phyloP scores from a whole-genome alignment of 2,113 vertebrate genomes.

The Hydropotes inermis region DNA sequence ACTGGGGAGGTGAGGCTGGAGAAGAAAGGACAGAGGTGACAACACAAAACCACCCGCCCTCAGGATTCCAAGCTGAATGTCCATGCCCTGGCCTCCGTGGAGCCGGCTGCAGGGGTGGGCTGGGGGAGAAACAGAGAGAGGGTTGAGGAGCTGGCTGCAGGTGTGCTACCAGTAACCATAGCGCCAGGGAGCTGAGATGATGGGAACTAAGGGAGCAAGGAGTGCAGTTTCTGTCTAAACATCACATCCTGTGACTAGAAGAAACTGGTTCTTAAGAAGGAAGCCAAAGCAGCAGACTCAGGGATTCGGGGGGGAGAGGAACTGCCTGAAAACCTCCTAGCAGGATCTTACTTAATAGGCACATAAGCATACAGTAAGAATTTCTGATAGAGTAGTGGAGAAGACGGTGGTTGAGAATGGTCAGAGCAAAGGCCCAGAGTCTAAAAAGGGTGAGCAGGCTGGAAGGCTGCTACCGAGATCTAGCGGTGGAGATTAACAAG shows the following conservation, averaged over 20 bases:
- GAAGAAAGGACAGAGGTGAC: background rate
- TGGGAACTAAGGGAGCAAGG: background rate
- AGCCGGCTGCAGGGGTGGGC: background rate
- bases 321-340: background rate
- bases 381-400: background rate
- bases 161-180: background rate
- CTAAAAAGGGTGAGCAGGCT: background rate
- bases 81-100: background rate
- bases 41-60: background rate
- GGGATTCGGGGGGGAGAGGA: background rate
- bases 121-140: no score
- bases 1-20: background rate
- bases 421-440: background rate
- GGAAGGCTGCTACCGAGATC: background rate
- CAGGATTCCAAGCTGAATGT: background rate
- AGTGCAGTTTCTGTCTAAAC: background rate
- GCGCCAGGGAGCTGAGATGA: background rate
- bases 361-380: background rate
- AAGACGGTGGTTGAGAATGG: background rate
- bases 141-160: background rate
- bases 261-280: background rate
- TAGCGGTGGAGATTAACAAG: background rate
- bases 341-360: background rate
- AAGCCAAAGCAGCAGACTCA: background rate
- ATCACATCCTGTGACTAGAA: background rate